Base-by-base conservation (phyloP, 2,797 vertebrate species). In the Morelia viridis region DNA sequence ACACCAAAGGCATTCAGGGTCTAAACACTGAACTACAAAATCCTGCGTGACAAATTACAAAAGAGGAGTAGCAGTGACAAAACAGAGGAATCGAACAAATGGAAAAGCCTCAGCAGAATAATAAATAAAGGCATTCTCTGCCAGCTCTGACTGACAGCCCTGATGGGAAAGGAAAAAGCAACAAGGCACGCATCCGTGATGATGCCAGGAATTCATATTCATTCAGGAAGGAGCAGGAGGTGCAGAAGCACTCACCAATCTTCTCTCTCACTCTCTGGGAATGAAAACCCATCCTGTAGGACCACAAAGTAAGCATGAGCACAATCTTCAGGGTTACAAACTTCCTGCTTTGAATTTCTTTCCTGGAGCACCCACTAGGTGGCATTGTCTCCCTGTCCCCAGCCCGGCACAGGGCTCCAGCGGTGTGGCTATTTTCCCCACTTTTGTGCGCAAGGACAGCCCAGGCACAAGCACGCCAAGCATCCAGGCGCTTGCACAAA, bases 381-480 rank as follows among this genome's bases (percentile, higher is more conserved):
- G 93, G 93, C 85, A 88, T 5, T 90, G 41, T 53, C 85, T 92
- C 61, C 56, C 91, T 88, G 61, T 84, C 53, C 80, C 41, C 87
- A 53, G 90, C 62, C 41, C 13, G 50, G 8, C 11, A 35, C 2
- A 8, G 4, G 71, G 53, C 61, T 85, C 17, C 22, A 35, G 6
- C 12, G 3, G n/a, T 56, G 10, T 53, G 57, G 56, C 86, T 41
- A 11, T 9, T 53, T 15, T 12, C 5, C 28, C 15, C 10, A 17
- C 12, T 58, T 35, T 41, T 86, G 35, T 15, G 4, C 11, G 46
- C 89, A 87, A 24, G 28, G 50, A 58, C 35, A 62, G 26, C 35
- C 11, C 41, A 50, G 15, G 2, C 5, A 41, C 1, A 13, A 2
- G 11, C 13, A 90, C 15, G 15, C 9, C 53, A 71, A 8, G 60